phyloP scores from a whole-genome alignment of 2,888 invertebrate species.

The Ptilodon capucinus region DNA sequence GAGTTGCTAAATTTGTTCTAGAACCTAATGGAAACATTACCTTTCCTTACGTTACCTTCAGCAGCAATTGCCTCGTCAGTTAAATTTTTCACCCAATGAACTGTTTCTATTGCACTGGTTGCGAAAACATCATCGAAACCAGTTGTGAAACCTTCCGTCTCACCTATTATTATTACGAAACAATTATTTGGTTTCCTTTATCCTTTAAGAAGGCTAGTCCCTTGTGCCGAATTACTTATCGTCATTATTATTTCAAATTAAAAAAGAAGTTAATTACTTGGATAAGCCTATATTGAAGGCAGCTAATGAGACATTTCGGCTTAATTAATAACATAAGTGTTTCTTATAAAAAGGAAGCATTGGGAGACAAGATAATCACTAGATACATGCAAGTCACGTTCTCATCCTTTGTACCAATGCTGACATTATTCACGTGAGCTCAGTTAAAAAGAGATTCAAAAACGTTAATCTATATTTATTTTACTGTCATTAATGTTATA shows the following conservation, averaged over 20 bases:
- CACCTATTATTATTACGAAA: slow-evolving; percentile 21
- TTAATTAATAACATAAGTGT: too few relatives aligned
- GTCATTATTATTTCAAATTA: background rate
- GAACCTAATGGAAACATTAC: background rate
- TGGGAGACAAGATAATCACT: too few relatives aligned
- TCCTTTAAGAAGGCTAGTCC: slow-evolving; percentile 8
- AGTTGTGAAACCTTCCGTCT: slow-evolving; percentile 24
- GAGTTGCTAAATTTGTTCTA: background rate
- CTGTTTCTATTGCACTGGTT: slow-evolving; percentile 17
- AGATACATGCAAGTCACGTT: too few relatives aligned
- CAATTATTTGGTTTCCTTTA: slow-evolving; percentile 20
- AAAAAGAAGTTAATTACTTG: background rate
- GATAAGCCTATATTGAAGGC: too few relatives aligned
- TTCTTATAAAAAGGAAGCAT: too few relatives aligned
- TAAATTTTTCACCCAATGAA: slow-evolving; percentile 2
- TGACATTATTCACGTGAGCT: too few relatives aligned
- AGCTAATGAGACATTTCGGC: too few relatives aligned
- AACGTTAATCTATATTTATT: too few relatives aligned
- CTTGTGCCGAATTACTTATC: slow-evolving; percentile 11
- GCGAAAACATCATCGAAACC: slow-evolving; percentile 25
- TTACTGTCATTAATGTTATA: too few relatives aligned
- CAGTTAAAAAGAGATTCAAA: too few relatives aligned
- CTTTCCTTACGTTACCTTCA: background rate
- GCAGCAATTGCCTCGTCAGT: background rate
- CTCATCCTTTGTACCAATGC: too few relatives aligned